Evolutionary conservation across 1,140 invertebrate species (phyloP).

Genomic region (Doryteuthis pealeii): DNA sequence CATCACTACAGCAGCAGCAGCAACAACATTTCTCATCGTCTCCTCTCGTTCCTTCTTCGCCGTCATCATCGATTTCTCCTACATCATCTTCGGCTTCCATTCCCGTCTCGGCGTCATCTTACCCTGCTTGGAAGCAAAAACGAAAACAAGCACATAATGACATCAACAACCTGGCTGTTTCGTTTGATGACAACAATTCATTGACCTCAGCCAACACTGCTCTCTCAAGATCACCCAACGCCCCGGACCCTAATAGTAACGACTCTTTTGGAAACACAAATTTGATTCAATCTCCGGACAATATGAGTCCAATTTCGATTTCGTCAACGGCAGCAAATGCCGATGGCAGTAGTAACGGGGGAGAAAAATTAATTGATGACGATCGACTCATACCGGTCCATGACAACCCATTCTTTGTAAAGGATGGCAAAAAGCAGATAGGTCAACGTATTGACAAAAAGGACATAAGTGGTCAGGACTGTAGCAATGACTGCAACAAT

Average conservation of each 20-base stretch:
- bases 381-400: slow-evolving; percentile 28
- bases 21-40: background rate
- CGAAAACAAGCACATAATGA: background rate
- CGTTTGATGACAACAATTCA: background rate
- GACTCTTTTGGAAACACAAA: background rate
- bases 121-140: background rate
- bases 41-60: background rate
- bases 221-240: too few relatives aligned
- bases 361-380: background rate
- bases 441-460: slow-evolving; percentile 10
- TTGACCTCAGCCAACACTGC: too few relatives aligned
- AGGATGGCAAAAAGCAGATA: background rate
- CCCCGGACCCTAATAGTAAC: background rate
- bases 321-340: background rate
- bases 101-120: background rate
- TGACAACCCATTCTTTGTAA: slow-evolving; percentile 24
- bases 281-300: background rate
- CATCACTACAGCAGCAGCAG: background rate
- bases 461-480: slow-evolving; percentile 11
- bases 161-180: background rate
- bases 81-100: too few relatives aligned
- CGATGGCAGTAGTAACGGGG: background rate
- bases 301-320: background rate
- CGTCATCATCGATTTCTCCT: too few relatives aligned
- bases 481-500: background rate